phyloP scores from a whole-genome alignment of 1,140 invertebrate genomes.

The Pantala flavescens region DNA sequence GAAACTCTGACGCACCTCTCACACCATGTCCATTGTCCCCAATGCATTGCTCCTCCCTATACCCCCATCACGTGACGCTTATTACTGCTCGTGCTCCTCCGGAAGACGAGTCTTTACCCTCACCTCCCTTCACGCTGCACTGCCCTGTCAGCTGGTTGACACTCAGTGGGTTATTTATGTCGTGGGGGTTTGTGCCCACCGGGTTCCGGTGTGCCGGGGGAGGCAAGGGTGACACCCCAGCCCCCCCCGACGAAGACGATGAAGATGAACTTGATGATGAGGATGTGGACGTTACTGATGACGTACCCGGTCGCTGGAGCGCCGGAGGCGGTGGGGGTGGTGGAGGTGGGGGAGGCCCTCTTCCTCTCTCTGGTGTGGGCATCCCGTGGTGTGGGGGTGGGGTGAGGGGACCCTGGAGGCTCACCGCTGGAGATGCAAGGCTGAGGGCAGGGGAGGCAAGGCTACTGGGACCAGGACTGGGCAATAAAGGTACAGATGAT shows the following conservation, averaged over 20 bases:
- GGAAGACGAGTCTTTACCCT: not conserved
- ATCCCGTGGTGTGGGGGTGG: constrained; percentile 36
- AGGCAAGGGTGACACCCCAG: constrained; percentile 25
- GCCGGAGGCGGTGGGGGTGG: constrained; percentile 29
- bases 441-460: constrained; percentile 55
- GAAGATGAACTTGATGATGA: constrained; percentile 24
- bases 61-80: not conserved
- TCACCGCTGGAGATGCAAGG: constrained; percentile 44
- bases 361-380: constrained; percentile 31
- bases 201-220: constrained; percentile 55
- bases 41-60: not conserved
- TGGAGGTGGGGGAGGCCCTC: constrained; percentile 38
- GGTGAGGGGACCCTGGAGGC: constrained; percentile 41
- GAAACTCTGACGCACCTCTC: not conserved
- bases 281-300: constrained; percentile 20
- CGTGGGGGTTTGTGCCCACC: constrained; percentile 79
- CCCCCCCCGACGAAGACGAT: constrained; percentile 22
- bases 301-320: not conserved
- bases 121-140: constrained; percentile 44
- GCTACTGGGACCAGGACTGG: constrained; percentile 47
- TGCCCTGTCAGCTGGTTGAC: constrained; percentile 75
- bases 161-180: constrained; percentile 81
- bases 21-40: not conserved
- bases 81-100: not conserved
- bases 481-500: constrained; percentile 29